phyloP scores from a whole-genome alignment of 2,888 invertebrate genomes.

The Tridacna gigas region DNA sequence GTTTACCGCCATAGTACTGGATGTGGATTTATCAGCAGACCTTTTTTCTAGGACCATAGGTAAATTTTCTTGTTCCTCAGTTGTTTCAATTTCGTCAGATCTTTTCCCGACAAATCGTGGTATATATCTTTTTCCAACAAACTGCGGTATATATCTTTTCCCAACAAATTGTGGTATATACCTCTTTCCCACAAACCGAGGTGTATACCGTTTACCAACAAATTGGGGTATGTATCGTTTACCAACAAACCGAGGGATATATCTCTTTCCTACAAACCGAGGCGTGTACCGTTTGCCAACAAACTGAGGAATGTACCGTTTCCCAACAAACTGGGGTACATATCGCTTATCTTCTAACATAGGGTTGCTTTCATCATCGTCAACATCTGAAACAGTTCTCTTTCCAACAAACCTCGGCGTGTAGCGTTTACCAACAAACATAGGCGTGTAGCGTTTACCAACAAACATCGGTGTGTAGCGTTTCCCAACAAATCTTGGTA shows the following conservation, averaged over 20 bases:
- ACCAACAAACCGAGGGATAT: conserved; percentile 38
- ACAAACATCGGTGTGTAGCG: conserved; percentile 52
- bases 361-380: too few species aligned
- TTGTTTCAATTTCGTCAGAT: neutral
- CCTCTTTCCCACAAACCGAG: conserved; percentile 67
- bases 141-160: conserved; percentile 57
- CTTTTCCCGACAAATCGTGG: conserved; percentile 68
- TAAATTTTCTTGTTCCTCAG: conserved; percentile 50
- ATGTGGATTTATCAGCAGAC: conserved; percentile 22
- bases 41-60: conserved; percentile 60
- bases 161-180: conserved; percentile 38
- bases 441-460: conserved; percentile 61
- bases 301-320: conserved; percentile 61
- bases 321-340: conserved; percentile 64
- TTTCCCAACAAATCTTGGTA: conserved; percentile 69
- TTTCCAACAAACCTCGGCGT: conserved; percentile 65
- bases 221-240: conserved; percentile 64
- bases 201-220: conserved; percentile 65
- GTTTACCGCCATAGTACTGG: neutral
- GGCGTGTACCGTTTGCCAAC: conserved; percentile 68
- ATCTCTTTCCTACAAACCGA: conserved; percentile 67
- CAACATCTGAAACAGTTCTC: conserved; percentile 54
- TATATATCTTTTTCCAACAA: conserved; percentile 64
- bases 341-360: conserved; percentile 64
- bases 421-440: conserved; percentile 68